These are phyloP conservation scores for Neotragus pygmaeus DNA, from an alignment of 2,113 vertebrate genomes.

Conservation along the genomic window DNA sequence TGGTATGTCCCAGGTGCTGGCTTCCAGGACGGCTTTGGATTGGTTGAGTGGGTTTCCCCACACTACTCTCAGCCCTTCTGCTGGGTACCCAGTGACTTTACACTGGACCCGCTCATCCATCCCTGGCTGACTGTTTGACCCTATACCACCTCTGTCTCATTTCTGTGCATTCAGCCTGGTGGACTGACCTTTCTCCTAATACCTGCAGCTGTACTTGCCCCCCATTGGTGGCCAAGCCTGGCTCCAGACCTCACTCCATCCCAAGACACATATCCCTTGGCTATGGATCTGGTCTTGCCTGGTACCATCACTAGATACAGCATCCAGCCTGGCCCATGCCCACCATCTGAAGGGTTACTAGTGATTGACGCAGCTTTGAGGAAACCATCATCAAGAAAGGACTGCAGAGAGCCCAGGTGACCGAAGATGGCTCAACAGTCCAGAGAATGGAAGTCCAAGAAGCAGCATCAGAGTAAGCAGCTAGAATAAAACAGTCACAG, in stretches of 20 bases:
- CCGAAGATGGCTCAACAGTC: neutral
- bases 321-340: too few relatives aligned
- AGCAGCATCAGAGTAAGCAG: neutral
- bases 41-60: too few relatives aligned
- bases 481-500: neutral
- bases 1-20: too few relatives aligned
- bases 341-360: neutral
- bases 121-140: neutral
- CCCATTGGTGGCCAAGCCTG: neutral
- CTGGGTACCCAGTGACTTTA: neutral
- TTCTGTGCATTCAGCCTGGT: neutral
- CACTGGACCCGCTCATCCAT: too few relatives aligned
- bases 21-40: neutral
- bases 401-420: neutral
- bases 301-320: too few relatives aligned
- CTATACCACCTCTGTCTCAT: neutral
- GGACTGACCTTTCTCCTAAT: neutral
- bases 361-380: neutral
- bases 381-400: neutral
- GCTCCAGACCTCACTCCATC: neutral
- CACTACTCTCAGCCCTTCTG: neutral
- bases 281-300: neutral
- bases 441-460: neutral
- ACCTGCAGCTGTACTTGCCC: neutral
- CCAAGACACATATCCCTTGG: neutral